Conservation (phyloP, 2,113 vertebrate genomes). For the Ammospiza nelsoni region DNA sequence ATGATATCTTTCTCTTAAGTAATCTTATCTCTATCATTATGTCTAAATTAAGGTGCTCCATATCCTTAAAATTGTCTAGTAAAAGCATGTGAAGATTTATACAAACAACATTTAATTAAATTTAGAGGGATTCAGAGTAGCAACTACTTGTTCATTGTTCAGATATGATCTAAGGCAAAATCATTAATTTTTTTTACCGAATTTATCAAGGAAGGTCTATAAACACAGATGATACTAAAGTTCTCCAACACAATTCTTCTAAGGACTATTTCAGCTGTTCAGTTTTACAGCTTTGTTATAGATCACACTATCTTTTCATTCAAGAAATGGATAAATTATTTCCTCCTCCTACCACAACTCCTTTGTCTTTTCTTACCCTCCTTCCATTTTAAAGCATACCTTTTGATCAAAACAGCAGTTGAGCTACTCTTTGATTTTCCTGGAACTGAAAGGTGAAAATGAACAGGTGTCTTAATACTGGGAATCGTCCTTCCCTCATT, state of each 20-base stretch:
- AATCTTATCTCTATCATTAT: neutral
- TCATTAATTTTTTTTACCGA: neutral
- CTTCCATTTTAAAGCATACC: neutral
- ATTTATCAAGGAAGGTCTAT: neutral
- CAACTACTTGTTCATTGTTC: neutral
- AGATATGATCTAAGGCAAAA: neutral
- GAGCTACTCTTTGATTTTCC: neutral
- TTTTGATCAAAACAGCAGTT: neutral
- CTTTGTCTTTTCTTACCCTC: neutral
- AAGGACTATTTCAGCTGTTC: neutral
- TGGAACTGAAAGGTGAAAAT: neutral
- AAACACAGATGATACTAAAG: neutral
- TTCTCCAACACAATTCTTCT: neutral
- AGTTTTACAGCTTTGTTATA: neutral
- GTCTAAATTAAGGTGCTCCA: neutral
- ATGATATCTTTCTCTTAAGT: neutral
- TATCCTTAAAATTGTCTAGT: neutral
- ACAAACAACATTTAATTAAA: neutral
- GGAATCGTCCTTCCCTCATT: neutral
- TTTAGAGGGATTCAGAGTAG: neutral
- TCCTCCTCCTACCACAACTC: neutral
- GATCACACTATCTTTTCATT: neutral
- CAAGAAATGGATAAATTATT: neutral
- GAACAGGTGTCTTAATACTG: neutral
- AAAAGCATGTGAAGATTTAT: neutral